Evolutionary conservation across 2,888 invertebrate genomes (phyloP).

Genomic region (Campoletis raptor): DNA sequence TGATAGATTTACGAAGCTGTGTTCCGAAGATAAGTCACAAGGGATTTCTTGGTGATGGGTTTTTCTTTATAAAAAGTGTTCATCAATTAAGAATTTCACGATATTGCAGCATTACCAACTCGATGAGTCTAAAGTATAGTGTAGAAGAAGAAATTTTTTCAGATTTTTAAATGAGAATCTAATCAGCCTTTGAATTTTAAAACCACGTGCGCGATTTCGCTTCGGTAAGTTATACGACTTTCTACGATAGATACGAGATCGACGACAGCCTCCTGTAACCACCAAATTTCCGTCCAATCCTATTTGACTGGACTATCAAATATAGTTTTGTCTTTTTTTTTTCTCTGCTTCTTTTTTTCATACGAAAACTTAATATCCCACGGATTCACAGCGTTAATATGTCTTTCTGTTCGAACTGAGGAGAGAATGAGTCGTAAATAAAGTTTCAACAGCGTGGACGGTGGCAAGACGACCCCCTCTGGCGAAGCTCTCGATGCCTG

Average conservation of each 20-base stretch:
- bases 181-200: neutral
- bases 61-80: neutral
- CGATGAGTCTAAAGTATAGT: neutral
- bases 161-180: neutral
- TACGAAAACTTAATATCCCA: conserved; percentile 33
- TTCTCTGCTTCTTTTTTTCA: neutral
- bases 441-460: conserved; percentile 52
- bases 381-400: conserved; percentile 20
- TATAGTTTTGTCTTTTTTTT: conserved; percentile 1
- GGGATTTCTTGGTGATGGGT: neutral
- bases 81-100: neutral
- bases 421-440: conserved; percentile 59
- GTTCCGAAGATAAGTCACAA: neutral
- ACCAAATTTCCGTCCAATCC: conserved; percentile 16
- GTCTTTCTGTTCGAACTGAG: neutral
- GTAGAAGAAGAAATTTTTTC: neutral
- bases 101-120: neutral
- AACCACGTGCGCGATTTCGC: neutral
- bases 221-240: neutral
- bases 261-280: conserved; percentile 19
- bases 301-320: conserved; percentile 51
- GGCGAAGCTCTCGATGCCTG: conserved; percentile 34
- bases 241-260: conserved; percentile 15
- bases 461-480: conserved; percentile 61
- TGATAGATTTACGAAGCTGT: neutral